Evolutionary conservation across 2,888 invertebrate species (phyloP).

Genomic region (Liodrosophila aerea): DNA sequence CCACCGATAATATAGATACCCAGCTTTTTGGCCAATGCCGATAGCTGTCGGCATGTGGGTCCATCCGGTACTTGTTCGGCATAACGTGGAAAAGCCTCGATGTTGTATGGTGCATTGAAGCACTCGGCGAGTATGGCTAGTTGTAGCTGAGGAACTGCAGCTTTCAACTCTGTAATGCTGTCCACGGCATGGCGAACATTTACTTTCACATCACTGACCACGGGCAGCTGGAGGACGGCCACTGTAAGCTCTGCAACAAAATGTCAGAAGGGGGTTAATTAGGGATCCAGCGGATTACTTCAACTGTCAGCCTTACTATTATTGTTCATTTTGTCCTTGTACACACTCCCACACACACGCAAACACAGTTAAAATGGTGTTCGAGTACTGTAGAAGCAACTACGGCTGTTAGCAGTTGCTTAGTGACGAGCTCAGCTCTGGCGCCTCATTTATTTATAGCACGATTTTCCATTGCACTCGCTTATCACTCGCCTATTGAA

Average conservation of each 20-base stretch:
- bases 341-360: neutral
- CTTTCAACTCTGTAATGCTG: slow-evolving; percentile 66
- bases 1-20: slow-evolving; percentile 93
- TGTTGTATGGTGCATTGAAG: slow-evolving; percentile 97
- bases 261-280: slow-evolving; percentile 33
- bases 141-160: slow-evolving; percentile 77
- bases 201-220: slow-evolving; percentile 52
- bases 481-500: slow-evolving; percentile 30
- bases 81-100: slow-evolving; percentile 89
- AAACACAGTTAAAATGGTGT: too few species aligned
- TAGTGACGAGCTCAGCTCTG: slow-evolving; percentile 17
- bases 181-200: slow-evolving; percentile 71
- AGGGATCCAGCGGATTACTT: slow-evolving; percentile 26
- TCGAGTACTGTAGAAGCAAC: neutral
- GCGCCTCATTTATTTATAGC: slow-evolving; percentile 37
- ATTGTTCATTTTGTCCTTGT: slow-evolving; percentile 28
- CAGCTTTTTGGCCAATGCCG: slow-evolving; percentile 89
- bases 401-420: slow-evolving; percentile 4
- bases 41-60: slow-evolving; percentile 87
- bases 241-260: slow-evolving; percentile 64
- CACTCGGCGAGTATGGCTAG: slow-evolving; percentile 91
- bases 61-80: slow-evolving; percentile 94
- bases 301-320: slow-evolving; percentile 27
- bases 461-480: slow-evolving; percentile 21
- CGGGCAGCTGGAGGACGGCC: slow-evolving; percentile 73